These are phyloP conservation scores for Chloroceryle inda DNA, from an alignment of 2,797 vertebrate genomes.

Conservation along the genomic window DNA sequence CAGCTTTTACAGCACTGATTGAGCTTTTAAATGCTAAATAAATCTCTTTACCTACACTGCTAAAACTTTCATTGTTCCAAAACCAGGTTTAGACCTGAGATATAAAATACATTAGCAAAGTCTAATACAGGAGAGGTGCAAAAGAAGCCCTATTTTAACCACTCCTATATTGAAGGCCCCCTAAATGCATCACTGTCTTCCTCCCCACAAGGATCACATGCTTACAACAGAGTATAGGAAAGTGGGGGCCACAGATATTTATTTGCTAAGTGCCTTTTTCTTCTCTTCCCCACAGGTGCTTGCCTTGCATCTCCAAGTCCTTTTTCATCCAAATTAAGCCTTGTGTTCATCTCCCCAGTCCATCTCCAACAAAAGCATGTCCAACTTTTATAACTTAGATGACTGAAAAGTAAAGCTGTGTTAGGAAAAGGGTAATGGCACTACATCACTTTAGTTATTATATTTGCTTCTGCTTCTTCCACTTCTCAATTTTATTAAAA, in stretches of 20 bases:
- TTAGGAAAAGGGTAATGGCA: background rate
- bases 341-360: background rate
- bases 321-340: background rate
- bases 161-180: background rate
- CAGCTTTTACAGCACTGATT: conserved; percentile 14
- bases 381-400: background rate
- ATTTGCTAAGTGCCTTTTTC: background rate
- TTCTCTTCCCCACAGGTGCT: background rate
- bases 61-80: conserved; percentile 23
- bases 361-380: background rate
- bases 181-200: background rate
- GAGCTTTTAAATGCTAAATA: conserved; percentile 50
- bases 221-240: background rate
- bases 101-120: background rate
- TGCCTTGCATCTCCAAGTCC: background rate
- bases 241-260: background rate
- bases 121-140: background rate
- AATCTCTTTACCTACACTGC: background rate
- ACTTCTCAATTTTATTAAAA: background rate
- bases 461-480: background rate
- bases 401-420: background rate
- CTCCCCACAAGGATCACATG: background rate
- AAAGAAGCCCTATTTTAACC: background rate
- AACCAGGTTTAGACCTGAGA: background rate
- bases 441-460: background rate